Evolutionary conservation across 2,113 vertebrate genomes (phyloP).

Genomic region (Aythya baeri): DNA sequence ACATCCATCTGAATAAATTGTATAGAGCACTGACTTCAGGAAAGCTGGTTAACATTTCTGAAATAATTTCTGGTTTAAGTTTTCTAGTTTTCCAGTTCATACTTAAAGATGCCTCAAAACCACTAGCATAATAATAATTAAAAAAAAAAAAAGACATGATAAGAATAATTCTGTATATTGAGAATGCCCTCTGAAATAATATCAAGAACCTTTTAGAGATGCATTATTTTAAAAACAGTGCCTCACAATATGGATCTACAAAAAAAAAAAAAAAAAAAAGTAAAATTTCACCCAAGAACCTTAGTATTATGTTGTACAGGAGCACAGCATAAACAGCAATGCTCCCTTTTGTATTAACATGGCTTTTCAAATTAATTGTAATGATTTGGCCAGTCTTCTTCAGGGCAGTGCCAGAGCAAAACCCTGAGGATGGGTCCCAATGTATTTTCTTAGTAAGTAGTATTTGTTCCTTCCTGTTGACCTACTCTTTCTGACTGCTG

Average conservation of each 20-base stretch:
- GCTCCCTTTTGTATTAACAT: not conserved
- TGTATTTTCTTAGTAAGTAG: not conserved
- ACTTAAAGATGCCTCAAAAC: not conserved
- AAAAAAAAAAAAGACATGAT: rapidly evolving
- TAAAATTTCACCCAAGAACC: not conserved
- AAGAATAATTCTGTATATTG: not conserved
- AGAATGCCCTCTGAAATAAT: not conserved
- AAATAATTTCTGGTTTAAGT: not conserved
- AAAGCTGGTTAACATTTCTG: not conserved
- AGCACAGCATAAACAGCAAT: not conserved
- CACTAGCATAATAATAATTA: not conserved
- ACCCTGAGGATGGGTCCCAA: not conserved
- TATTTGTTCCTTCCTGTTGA: not conserved
- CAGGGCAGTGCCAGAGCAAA: not conserved
- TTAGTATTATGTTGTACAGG: not conserved
- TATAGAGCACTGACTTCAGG: not conserved
- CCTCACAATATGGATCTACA: not conserved
- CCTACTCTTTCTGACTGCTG: not conserved
- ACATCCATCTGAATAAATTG: not conserved
- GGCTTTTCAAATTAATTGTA: not conserved
- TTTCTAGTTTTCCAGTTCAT: slow-evolving; percentile 13
- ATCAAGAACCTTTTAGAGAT: not conserved
- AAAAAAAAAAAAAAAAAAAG: not conserved
- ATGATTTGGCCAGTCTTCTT: not conserved
- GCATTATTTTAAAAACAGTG: not conserved